These are phyloP conservation scores for Scelioninae gen. 2 DNA, from an alignment of 2,888 invertebrate species.

Conservation along the genomic window DNA sequence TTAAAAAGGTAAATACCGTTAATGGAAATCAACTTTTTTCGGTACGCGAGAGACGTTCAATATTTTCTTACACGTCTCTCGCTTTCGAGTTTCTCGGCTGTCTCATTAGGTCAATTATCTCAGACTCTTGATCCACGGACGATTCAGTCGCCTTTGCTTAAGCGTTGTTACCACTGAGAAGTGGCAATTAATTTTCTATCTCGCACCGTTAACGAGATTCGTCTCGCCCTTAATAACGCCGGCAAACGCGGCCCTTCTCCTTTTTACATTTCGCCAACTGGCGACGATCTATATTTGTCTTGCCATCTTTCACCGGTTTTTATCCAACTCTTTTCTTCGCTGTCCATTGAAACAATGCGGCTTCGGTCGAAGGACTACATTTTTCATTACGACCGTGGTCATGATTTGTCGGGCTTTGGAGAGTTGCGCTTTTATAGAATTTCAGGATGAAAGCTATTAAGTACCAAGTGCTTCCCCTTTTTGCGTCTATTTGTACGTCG, in stretches of 20 bases:
- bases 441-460: constrained; percentile 35
- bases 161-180: constrained; percentile 47
- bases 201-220: constrained; percentile 56
- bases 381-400: constrained; percentile 40
- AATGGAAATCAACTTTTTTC: constrained; percentile 47
- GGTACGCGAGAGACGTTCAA: constrained; percentile 33
- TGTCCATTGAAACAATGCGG: constrained; percentile 44
- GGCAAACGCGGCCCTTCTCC: constrained; percentile 40
- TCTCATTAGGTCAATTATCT: constrained; percentile 63
- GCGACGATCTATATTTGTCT: constrained; percentile 53
- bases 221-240: constrained; percentile 55
- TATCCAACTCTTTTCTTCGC: constrained; percentile 13
- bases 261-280: constrained; percentile 50
- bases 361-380: constrained; percentile 34
- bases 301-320: constrained; percentile 46
- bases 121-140: constrained; percentile 49
- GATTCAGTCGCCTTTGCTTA: constrained; percentile 36
- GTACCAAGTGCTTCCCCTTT: constrained; percentile 13
- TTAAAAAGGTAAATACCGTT: constrained; percentile 48
- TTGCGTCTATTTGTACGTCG: constrained; percentile 14
- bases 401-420: constrained; percentile 48
- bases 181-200: constrained; percentile 62
- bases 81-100: constrained; percentile 37
- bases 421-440: constrained; percentile 42
- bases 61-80: constrained; percentile 46